Evolutionary conservation across 1,140 invertebrate species (phyloP), one percentile per base, ranked within the genome.

Genomic region (Anoplolepis gracilipes): DNA sequence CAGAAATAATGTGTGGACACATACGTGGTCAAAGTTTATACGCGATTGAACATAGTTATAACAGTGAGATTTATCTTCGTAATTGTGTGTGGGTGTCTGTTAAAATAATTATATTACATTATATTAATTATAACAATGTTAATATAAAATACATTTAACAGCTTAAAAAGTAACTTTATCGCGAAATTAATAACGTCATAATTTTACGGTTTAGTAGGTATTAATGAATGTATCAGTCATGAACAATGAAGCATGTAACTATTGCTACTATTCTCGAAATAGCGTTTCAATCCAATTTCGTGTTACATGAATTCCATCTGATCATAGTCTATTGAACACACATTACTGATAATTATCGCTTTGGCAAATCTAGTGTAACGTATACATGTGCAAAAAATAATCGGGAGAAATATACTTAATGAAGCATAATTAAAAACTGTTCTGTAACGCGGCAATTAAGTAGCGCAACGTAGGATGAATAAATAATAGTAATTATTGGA

Each of bases 1-100:
- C 36, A 81, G 78, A 81, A 81, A 81, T 81, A 81, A 81, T 81
- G 46, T 72, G 78, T 72, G 78, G 78, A 72, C 49, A 72, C 49
- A 72, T 81, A 72, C 76, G 65, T 25, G 13, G 36, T 19, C 25
- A 28, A 81, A 82, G 67, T 82, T 73, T 53, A 46, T 33, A 82
- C 78, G 49, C 53, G 67, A 82, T 73, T 61, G 78, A 82, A 55
- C 67, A 73, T 72, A 42, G 28, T 53, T 57, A 70, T 13, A 16
- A 13, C 65, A 11, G 39, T 13, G 39, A 61, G 46, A 82, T 82
- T 82, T 42, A 82, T 46, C 36, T 55, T 46, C 13, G 67, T 39
- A 30, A 39, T 2, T 10, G 36, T 36, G n/a, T n/a, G n/a, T 36
- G 33, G 3, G 2, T 42, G 39, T 42, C 10, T 42, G 39, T 33